A percentile compares a stretch with the other conserved stretches of the same genome.
phyloP scores from a whole-genome alignment of 2,797 vertebrate genomes.

The Coracias cyanogaster region DNA sequence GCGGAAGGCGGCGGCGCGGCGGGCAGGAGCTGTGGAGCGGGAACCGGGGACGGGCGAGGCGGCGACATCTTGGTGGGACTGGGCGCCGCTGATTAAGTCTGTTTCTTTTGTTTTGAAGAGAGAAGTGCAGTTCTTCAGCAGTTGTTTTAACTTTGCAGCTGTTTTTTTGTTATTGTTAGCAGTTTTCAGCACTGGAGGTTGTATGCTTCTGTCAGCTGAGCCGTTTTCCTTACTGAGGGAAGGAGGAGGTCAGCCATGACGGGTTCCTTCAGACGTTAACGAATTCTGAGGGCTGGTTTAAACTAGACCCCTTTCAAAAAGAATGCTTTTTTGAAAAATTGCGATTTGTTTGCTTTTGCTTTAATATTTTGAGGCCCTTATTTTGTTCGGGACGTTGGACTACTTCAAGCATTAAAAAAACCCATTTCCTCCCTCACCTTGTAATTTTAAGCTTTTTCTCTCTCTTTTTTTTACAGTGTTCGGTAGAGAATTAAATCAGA shows the following conservation, averaged over 20 bases:
- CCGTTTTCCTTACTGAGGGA: neutral
- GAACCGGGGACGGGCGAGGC: neutral
- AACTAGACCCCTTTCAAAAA: neutral
- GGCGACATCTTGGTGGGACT: neutral
- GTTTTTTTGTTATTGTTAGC: neutral
- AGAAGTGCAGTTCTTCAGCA: neutral
- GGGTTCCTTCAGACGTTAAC: neutral
- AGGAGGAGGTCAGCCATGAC: neutral
- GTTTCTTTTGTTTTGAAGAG: neutral
- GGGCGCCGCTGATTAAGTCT: neutral
- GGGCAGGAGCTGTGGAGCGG: neutral
- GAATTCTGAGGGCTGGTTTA: neutral
- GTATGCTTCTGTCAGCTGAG: neutral
- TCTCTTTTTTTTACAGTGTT: neutral
- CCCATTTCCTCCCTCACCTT: neutral
- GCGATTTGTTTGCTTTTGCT: neutral
- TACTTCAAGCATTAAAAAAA: neutral
- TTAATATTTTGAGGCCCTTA: neutral
- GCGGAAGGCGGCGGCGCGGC: neutral
- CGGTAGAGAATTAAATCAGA: neutral
- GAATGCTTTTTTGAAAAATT: rapidly evolving
- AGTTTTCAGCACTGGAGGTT: rapidly evolving
- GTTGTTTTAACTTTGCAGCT: neutral
- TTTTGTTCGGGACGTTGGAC: neutral
- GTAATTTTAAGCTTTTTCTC: neutral